A percentile compares a stretch with the other conserved stretches of the same genome.
Evolutionary conservation across 1,140 invertebrate genomes (phyloP).

Genomic region (Anastrepha ludens): DNA sequence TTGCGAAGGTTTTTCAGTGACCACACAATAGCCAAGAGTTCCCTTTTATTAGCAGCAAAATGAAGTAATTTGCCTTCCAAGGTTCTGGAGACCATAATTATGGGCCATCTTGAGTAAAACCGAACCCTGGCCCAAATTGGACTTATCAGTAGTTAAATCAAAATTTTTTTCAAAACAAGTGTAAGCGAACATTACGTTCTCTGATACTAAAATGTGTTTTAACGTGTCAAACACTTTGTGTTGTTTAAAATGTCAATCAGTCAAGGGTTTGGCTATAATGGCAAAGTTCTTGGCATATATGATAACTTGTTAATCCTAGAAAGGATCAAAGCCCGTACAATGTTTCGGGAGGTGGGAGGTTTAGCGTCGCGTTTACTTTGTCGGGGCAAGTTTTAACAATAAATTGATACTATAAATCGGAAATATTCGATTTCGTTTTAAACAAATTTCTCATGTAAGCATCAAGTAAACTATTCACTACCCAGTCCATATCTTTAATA

Average conservation of each 20-base stretch:
- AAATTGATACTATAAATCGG: no score
- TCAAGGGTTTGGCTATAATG: no score
- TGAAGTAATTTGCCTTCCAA: slow-evolving; percentile 58
- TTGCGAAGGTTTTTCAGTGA: slow-evolving; percentile 74
- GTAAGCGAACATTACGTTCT: slow-evolving; percentile 70
- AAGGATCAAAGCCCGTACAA: no score
- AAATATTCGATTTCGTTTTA: no score
- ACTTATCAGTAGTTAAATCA: slow-evolving; percentile 40
- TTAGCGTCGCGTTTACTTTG: no score
- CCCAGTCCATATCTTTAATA: not conserved
- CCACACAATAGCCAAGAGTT: slow-evolving; percentile 76
- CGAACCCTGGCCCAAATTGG: slow-evolving; percentile 60
- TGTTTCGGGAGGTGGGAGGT: no score
- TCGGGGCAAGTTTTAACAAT: no score
- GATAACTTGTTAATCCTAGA: no score
- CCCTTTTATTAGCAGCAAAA: slow-evolving; percentile 70
- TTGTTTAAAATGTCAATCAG: slow-evolving; percentile 70
- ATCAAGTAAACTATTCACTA: not conserved
- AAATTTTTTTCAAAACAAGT: slow-evolving; percentile 72
- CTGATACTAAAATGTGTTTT: no score
- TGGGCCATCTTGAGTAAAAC: slow-evolving; percentile 64
- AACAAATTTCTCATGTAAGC: no score
- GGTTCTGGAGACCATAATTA: slow-evolving; percentile 67
- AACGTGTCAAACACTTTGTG: slow-evolving; percentile 75
- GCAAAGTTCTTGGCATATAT: no score